Conservation (phyloP, 2,113 vertebrate genomes). For the Trogon melanurus region DNA sequence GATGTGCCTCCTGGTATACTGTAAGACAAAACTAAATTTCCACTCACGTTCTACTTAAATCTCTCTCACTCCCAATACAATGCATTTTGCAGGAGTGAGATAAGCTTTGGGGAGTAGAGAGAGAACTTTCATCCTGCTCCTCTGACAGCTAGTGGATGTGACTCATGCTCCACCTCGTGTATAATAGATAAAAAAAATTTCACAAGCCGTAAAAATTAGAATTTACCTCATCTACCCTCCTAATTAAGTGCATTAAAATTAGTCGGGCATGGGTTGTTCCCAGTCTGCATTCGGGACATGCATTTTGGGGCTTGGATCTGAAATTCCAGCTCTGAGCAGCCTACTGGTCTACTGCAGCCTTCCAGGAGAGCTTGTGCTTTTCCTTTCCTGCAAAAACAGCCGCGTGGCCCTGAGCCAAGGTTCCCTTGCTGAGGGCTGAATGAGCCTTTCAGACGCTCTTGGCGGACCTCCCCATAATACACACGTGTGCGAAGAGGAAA, state of each 20-base stretch:
- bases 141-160: not conserved
- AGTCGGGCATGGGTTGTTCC: not conserved
- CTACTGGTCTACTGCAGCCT: not conserved
- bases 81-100: not conserved
- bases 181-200: rapidly evolving
- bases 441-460: conserved; percentile 26
- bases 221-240: not conserved
- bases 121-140: not conserved
- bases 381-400: not conserved
- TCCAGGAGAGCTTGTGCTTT: not conserved
- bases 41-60: not conserved
- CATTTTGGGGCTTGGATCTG: not conserved
- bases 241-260: not conserved
- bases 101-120: not conserved
- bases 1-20: not conserved
- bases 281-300: not conserved
- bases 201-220: not conserved
- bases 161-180: not conserved
- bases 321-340: not conserved
- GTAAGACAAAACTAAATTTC: not conserved
- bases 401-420: not conserved
- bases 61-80: not conserved
- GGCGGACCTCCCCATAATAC: not conserved
- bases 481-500: not conserved
- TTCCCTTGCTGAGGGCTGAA: conserved; percentile 9